Evolutionary conservation across 2,797 vertebrate species (phyloP).

Genomic region (Coregonus suidteri): DNA sequence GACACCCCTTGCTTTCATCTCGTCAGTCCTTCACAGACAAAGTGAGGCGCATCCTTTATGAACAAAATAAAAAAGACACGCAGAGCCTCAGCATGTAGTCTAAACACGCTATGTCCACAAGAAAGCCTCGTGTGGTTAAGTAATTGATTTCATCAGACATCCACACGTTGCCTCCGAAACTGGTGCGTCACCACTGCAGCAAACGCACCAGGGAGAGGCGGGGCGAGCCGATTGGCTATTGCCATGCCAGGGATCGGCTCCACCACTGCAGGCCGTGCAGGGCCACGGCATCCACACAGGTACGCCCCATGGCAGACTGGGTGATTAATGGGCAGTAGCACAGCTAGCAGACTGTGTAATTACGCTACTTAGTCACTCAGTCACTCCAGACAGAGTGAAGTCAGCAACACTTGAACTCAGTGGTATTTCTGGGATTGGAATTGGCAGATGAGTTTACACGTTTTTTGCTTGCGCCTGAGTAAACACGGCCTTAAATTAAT

Average conservation of each 20-base stretch:
- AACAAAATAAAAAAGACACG: constrained; percentile 59
- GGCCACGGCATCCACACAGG: constrained; percentile 35
- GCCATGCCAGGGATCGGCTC: constrained; percentile 6
- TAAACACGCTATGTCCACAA: constrained; percentile 61
- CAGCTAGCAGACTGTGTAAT: constrained; percentile 76
- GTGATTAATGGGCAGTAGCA: constrained; percentile 73
- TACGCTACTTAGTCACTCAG: constrained; percentile 73
- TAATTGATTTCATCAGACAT: constrained; percentile 64
- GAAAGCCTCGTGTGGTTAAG: constrained; percentile 51
- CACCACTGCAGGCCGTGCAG: constrained; percentile 5
- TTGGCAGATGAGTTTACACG: constrained; percentile 55
- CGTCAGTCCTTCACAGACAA: constrained; percentile 55
- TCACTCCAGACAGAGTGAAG: constrained; percentile 71
- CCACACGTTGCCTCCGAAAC: constrained; percentile 23
- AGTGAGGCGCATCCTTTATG: constrained; percentile 56
- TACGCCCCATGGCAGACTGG: constrained; percentile 47
- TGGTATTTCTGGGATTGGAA: constrained; percentile 43
- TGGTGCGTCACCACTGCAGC: background rate
- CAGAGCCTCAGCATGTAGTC: constrained; percentile 52
- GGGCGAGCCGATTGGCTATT: constrained; percentile 25
- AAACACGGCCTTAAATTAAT: constrained; percentile 22
- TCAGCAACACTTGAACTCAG: constrained; percentile 61
- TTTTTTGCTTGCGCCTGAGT: constrained; percentile 37
- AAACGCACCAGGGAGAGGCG: background rate
- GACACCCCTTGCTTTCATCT: constrained; percentile 56